phyloP scores from a whole-genome alignment of 2,113 vertebrate species.

The Blennius ocellaris region DNA sequence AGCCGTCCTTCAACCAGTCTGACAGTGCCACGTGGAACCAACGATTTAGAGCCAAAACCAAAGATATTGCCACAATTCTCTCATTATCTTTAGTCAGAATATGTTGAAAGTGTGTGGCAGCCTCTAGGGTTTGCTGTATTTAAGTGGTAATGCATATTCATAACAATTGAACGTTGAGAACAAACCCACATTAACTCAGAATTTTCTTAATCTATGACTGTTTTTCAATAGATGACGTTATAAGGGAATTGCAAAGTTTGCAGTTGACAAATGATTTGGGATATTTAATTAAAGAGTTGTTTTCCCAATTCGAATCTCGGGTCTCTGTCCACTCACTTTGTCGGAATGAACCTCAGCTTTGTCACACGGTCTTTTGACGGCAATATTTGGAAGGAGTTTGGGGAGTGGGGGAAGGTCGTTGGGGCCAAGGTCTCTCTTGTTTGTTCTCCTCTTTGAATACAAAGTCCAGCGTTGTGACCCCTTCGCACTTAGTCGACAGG shows the following conservation, averaged over 20 bases:
- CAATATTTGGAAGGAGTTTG: slow-evolving; percentile 37
- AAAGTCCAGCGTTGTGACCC: slow-evolving; percentile 72
- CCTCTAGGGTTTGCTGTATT: slow-evolving; percentile 23
- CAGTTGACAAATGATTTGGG: no score
- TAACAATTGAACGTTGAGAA: slow-evolving; percentile 1
- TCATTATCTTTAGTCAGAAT: no score
- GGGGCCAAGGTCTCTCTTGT: slow-evolving; percentile 54
- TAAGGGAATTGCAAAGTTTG: no score
- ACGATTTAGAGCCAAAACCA: no score
- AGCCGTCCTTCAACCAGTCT: no score
- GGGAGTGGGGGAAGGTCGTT: slow-evolving; percentile 34
- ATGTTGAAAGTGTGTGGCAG: no score
- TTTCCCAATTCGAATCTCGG: not conserved
- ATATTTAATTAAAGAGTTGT: no score
- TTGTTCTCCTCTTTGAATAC: slow-evolving; percentile 66
- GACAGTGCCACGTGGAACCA: no score
- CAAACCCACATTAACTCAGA: slow-evolving; percentile 6
- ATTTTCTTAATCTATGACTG: no score
- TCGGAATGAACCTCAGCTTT: slow-evolving; percentile 54
- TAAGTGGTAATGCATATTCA: slow-evolving; percentile 19
- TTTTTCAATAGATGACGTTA: no score
- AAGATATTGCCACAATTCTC: no score
- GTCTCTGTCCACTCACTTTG: slow-evolving; percentile 29
- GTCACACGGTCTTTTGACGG: slow-evolving; percentile 37
- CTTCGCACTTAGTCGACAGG: slow-evolving; percentile 67